Percentiles rank a stretch among this genome's conserved stretches.
Conservation (phyloP, 1,140 invertebrate species). For the Vanessa tameamea region DNA sequence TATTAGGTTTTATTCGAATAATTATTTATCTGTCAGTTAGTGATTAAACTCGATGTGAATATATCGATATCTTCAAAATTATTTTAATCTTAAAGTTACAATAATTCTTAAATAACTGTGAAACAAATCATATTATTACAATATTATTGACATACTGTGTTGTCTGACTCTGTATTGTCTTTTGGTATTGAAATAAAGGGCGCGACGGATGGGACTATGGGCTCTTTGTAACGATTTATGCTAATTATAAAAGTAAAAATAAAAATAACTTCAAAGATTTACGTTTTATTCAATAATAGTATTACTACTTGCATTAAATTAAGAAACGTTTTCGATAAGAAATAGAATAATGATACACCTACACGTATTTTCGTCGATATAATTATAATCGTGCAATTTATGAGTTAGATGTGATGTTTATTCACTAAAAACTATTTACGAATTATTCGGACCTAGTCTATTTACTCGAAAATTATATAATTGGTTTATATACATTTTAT, state of each 20-base stretch:
- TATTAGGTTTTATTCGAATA: conserved; percentile 22
- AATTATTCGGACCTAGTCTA: conserved; percentile 22
- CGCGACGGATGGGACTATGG: background rate
- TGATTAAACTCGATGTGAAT: background rate
- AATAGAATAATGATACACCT: background rate
- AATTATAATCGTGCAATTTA: conserved; percentile 8
- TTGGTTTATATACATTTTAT: conserved; percentile 1
- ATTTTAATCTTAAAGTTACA: background rate
- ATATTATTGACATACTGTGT: no score
- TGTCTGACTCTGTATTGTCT: background rate
- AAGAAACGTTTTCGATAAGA: conserved; percentile 4
- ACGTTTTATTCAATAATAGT: background rate
- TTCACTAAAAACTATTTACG: conserved; percentile 2
- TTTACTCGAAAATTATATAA: conserved; percentile 6
- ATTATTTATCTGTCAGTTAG: conserved; percentile 3
- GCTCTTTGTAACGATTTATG: background rate
- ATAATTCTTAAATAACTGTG: background rate
- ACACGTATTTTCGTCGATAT: conserved; percentile 7
- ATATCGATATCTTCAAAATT: conserved; percentile 3
- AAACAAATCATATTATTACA: no score
- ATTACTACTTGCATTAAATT: background rate
- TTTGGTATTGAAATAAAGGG: background rate
- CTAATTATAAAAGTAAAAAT: background rate
- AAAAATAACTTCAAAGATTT: conserved; percentile 3
- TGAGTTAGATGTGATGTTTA: conserved; percentile 1